Percentiles rank a stretch among this genome's conserved stretches.
These are phyloP conservation scores for Carcharodon carcharias DNA, from an alignment of 2,797 vertebrate genomes.

Conservation along the genomic window DNA sequence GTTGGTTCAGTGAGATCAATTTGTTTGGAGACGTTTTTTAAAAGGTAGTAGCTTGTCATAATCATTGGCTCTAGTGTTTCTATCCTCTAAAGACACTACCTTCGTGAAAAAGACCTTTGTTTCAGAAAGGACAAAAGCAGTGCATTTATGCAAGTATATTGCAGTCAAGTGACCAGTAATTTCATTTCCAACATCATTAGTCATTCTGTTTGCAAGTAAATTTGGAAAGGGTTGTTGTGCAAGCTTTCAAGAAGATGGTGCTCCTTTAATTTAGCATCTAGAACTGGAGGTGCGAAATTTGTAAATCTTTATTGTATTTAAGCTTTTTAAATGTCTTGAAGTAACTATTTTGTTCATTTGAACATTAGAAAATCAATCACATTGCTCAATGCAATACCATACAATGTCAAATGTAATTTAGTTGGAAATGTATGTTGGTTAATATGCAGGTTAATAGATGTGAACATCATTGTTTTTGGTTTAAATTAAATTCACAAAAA, in stretches of 20 bases:
- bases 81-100: neutral
- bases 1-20: neutral
- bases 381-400: neutral
- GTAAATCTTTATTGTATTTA: constrained; percentile 17
- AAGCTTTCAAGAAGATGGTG: neutral
- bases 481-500: neutral
- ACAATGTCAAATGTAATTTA: constrained; percentile 9
- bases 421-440: neutral
- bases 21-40: neutral
- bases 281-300: constrained; percentile 26
- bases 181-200: neutral
- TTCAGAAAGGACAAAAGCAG: neutral
- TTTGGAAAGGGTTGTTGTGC: neutral
- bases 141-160: neutral
- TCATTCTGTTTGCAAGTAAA: constrained; percentile 22
- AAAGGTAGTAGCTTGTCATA: neutral
- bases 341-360: constrained; percentile 21
- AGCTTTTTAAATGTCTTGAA: constrained; percentile 14
- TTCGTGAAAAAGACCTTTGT: constrained; percentile 1
- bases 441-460: constrained; percentile 10
- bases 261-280: neutral
- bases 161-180: neutral
- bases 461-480: neutral
- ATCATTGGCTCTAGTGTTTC: neutral
- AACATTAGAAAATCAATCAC: neutral